Percentiles rank a stretch among this genome's conserved stretches.
These are phyloP conservation scores for Pentalonia nigronervosa DNA, from an alignment of 1,140 invertebrate species.

Conservation along the genomic window DNA sequence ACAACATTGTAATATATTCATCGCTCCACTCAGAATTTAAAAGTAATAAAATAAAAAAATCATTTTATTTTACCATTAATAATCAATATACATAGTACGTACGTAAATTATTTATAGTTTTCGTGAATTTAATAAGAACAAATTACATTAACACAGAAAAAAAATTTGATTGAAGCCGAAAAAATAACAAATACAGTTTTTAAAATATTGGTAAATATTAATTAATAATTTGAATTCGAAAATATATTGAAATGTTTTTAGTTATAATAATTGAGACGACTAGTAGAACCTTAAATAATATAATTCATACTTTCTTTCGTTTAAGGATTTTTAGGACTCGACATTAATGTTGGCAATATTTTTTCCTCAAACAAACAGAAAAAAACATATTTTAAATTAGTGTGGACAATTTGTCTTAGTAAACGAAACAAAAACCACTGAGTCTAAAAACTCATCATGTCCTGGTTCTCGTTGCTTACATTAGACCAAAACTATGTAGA, in stretches of 20 bases:
- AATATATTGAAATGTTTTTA: not conserved
- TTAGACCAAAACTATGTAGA: constrained; percentile 29
- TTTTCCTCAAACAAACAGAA: not conserved
- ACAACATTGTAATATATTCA: no score
- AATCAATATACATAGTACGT: no score
- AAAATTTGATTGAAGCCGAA: not conserved
- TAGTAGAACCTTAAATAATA: not conserved
- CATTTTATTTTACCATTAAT: no score
- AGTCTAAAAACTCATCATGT: not conserved
- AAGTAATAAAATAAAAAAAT: no score
- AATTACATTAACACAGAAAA: not conserved
- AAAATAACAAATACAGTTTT: not conserved
- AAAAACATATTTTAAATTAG: constrained; percentile 21
- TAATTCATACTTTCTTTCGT: not conserved
- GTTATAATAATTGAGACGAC: not conserved
- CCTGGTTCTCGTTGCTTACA: no score
- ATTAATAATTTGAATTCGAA: not conserved
- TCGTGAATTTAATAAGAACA: not conserved
- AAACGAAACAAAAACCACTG: not conserved
- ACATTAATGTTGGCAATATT: not conserved
- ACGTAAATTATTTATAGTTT: not conserved
- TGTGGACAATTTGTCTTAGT: constrained; percentile 29
- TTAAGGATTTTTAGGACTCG: not conserved
- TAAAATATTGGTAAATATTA: not conserved
- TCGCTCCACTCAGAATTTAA: no score